Evolutionary conservation across 1,140 invertebrate species (phyloP).

Genomic region (Orussus abietinus): DNA sequence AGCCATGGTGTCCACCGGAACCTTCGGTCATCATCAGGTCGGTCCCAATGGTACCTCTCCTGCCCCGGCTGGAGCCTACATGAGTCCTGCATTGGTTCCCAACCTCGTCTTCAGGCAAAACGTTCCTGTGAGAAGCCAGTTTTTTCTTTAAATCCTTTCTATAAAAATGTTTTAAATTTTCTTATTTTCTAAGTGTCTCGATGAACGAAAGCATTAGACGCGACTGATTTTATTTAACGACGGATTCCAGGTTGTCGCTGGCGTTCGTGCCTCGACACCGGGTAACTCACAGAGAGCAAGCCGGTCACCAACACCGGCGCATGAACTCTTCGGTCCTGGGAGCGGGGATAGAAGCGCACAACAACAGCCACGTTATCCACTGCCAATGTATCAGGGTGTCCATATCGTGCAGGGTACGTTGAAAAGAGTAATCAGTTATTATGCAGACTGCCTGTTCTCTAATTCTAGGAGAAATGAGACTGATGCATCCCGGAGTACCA

Average conservation of each 20-base stretch:
- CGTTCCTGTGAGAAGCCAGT: slow-evolving; percentile 35
- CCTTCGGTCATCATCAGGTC: slow-evolving; percentile 44
- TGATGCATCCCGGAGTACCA: slow-evolving; percentile 47
- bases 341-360: slow-evolving; percentile 45
- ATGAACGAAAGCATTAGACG: not conserved
- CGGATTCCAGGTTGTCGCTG: slow-evolving; percentile 32
- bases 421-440: slow-evolving; percentile 5
- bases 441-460: slow-evolving; percentile 1
- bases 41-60: slow-evolving; percentile 35
- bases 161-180: slow-evolving; percentile 6
- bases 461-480: slow-evolving; percentile 43
- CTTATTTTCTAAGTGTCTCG: not conserved
- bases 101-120: slow-evolving; percentile 50
- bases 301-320: slow-evolving; percentile 46
- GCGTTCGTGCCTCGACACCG: slow-evolving; percentile 44
- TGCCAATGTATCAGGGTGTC: slow-evolving; percentile 52
- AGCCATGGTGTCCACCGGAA: slow-evolving; percentile 37
- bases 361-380: slow-evolving; percentile 46
- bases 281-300: slow-evolving; percentile 46
- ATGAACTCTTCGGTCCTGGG: slow-evolving; percentile 39
- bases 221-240: not conserved
- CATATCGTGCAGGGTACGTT: slow-evolving; percentile 47
- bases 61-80: slow-evolving; percentile 41
- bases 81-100: slow-evolving; percentile 44
- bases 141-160: slow-evolving; percentile 1